phyloP scores from a whole-genome alignment of 2,113 vertebrate genomes.

The Natator depressus region DNA sequence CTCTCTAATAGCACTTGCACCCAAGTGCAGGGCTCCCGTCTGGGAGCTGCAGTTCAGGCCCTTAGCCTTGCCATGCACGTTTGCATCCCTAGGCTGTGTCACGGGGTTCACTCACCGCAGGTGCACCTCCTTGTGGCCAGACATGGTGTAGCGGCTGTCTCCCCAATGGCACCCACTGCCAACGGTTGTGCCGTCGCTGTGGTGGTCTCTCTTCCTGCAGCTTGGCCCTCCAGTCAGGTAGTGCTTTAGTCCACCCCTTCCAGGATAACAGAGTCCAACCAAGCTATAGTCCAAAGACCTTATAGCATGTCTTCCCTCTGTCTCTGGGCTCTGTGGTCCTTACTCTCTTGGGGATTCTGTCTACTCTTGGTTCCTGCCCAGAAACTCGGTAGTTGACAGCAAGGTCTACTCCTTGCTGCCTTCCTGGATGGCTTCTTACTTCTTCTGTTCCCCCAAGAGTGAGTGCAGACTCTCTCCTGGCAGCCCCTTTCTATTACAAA shows the following conservation, averaged over 20 bases:
- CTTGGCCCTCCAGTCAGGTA: neutral
- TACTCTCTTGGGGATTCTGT: neutral
- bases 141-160: too few species aligned
- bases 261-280: neutral
- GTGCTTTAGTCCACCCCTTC: neutral
- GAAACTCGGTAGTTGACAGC: neutral
- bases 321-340: neutral
- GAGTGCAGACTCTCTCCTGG: neutral
- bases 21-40: neutral
- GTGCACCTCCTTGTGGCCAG: neutral
- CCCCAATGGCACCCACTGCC: neutral
- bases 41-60: neutral
- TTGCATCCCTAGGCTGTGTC: neutral
- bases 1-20: neutral
- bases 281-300: neutral
- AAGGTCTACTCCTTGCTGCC: neutral
- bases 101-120: neutral
- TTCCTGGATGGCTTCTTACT: neutral
- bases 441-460: neutral
- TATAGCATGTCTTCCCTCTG: neutral
- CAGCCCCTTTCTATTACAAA: neutral
- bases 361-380: neutral
- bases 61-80: neutral
- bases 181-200: too few species aligned
- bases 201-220: too few species aligned